A percentile compares a stretch with the other conserved stretches of the same genome.
Conservation (phyloP, 2,113 vertebrate genomes). For the Rhinopomastus cyanomelas region DNA sequence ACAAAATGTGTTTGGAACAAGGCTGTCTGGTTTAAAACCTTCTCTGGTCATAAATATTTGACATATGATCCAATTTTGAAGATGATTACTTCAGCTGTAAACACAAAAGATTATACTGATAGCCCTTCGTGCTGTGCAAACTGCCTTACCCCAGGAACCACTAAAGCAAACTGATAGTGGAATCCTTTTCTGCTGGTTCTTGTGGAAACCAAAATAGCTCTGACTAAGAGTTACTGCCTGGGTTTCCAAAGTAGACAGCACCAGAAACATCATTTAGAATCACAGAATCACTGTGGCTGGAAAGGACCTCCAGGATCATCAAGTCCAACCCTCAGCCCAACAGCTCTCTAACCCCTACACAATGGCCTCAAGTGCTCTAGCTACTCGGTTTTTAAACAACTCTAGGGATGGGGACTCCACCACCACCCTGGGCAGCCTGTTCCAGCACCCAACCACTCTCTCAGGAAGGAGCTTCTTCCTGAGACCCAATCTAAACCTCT, state of each 20-base stretch:
- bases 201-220: background rate
- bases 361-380: too few species aligned
- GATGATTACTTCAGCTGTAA: conserved; percentile 16
- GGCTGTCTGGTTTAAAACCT: conserved; percentile 14
- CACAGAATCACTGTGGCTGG: too few species aligned
- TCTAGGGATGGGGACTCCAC: too few species aligned
- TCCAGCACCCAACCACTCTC: too few species aligned
- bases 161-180: background rate
- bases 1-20: conserved; percentile 19
- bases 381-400: too few species aligned
- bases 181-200: background rate
- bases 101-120: background rate
- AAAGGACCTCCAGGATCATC: too few species aligned
- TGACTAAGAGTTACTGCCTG: conserved; percentile 3
- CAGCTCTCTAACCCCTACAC: too few species aligned
- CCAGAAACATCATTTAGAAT: background rate
- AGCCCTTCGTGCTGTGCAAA: background rate
- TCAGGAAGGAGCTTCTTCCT: too few species aligned
- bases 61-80: conserved; percentile 12
- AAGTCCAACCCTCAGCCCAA: too few species aligned
- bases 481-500: too few species aligned
- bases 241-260: background rate
- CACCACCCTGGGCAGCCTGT: too few species aligned
- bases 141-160: background rate
- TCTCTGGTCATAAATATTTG: background rate